A percentile compares a stretch with the other conserved stretches of the same genome.
Evolutionary conservation across 35 echinoderm and acorn worm species (phyloP).

Genomic region (Anneissia japonica): DNA sequence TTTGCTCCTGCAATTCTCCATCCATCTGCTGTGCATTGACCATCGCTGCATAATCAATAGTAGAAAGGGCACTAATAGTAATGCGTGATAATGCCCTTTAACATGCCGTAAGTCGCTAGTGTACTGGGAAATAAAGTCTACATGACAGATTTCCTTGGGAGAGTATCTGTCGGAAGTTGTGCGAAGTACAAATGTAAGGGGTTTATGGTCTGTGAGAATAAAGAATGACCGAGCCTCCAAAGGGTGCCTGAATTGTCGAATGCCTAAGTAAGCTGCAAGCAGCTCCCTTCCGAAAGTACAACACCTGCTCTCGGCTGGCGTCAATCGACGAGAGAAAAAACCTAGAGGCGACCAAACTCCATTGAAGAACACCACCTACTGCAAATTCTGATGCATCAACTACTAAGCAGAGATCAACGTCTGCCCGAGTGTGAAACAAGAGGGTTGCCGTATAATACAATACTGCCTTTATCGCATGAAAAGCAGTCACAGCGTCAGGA

Average conservation of each 20-base stretch:
- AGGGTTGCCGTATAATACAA: not conserved
- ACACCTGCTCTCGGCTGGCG: not conserved
- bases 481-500: not conserved
- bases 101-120: constrained; percentile 14
- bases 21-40: not conserved
- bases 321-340: constrained; percentile 1
- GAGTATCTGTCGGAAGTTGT: constrained; percentile 35
- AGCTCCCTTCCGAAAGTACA: constrained; percentile 49
- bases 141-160: constrained; percentile 36
- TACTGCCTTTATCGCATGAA: not conserved
- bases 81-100: constrained; percentile 10
- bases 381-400: constrained; percentile 26
- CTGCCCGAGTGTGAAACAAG: not conserved
- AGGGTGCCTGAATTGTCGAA: constrained; percentile 38
- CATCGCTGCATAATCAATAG: not conserved
- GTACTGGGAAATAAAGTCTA: constrained; percentile 42
- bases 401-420: not conserved
- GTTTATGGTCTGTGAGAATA: constrained; percentile 46
- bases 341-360: not conserved
- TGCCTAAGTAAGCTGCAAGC: constrained; percentile 20
- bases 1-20: not conserved
- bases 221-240: constrained; percentile 34
- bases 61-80: not conserved
- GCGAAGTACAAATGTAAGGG: constrained; percentile 17
- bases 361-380: constrained; percentile 6